Base-by-base conservation (phyloP, 2,113 vertebrate species). In the Epinephelus moara region DNA sequence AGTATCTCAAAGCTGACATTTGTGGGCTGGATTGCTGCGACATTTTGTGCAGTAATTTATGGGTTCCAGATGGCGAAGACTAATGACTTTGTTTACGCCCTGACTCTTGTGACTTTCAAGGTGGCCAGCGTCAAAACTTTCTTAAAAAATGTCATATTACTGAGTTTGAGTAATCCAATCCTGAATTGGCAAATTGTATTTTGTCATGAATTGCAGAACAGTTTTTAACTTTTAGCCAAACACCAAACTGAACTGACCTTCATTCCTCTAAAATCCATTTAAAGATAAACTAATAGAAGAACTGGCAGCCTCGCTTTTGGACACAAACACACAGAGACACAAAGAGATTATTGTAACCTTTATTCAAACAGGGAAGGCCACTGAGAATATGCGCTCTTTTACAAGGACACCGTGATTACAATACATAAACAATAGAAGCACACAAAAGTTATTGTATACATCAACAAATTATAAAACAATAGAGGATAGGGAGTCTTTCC, bases 281-380 rank as follows among this genome's bases (percentile, higher is more conserved):
- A 60, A 56, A 76, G 19, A 60, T 69, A 78, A 90, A 68, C 52
- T 49, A 59, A 57, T 63, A 61, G 14, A 64, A 50, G 27, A 14
- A 0, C 37, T 77, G 79, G 63, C 82, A 72, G 23, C 45, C 62
- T 30, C 61, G 50, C 55, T 50, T 75, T 30, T 5, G 0, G 11
- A 66, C 55, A 81, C 53, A 75, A 45, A 27, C 30, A 27, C 55
- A 33, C 61, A 70, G 12, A 62, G 1, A 81, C 71, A 42, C 19
- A 18, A 18, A 27, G 52, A 56, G 15, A 62, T 12, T 45, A 37
- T 37, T 6, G 6, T 6, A 37, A 37, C 33, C 33, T 37, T 37
- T 37, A 37, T 37, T 6, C 6, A 7, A 37, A 37, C 6, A 37
- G 33, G 33, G 33, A 37, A 37, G 33, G 33, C 33, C 33, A 37